phyloP scores from a whole-genome alignment of 2,888 invertebrate species.

The Furcula furcula region DNA sequence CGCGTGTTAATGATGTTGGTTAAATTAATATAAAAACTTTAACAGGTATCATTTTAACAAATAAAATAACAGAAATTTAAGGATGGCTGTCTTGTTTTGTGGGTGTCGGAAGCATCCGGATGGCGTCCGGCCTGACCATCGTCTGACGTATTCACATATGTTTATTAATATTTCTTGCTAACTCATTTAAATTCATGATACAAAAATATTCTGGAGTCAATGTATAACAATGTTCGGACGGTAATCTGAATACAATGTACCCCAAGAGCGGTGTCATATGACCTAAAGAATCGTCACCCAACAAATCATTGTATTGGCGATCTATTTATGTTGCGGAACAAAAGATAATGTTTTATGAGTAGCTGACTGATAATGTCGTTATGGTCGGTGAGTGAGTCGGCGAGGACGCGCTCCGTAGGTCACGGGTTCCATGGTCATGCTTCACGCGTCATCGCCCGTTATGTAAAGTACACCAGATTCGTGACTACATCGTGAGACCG shows the following conservation, averaged over 20 bases:
- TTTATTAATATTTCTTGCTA: background rate
- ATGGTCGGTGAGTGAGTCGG: slow-evolving; percentile 59
- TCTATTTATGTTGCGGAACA: slow-evolving; percentile 38
- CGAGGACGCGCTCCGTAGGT: slow-evolving; percentile 67
- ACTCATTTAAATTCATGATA: too few relatives aligned
- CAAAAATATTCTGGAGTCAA: too few relatives aligned
- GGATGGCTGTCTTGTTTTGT: background rate
- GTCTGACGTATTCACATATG: background rate
- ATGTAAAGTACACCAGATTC: slow-evolving; percentile 35
- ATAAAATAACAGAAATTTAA: too few relatives aligned
- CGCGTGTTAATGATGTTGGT: too few relatives aligned
- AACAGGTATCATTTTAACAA: too few relatives aligned
- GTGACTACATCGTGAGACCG: slow-evolving; percentile 28
- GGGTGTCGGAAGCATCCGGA: background rate
- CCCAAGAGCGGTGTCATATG: too few relatives aligned
- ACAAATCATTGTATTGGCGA: slow-evolving; percentile 10
- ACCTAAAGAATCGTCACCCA: too few relatives aligned
- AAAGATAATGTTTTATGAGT: slow-evolving; percentile 35
- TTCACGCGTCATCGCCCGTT: slow-evolving; percentile 66
- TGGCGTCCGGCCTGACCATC: background rate
- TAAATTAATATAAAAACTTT: too few relatives aligned
- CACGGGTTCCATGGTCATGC: slow-evolving; percentile 56
- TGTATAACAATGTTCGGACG: too few relatives aligned
- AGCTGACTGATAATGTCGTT: slow-evolving; percentile 47
- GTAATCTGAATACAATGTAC: too few relatives aligned